Evolutionary conservation across 2,797 vertebrate species (phyloP).

Genomic region (Betta splendens): DNA sequence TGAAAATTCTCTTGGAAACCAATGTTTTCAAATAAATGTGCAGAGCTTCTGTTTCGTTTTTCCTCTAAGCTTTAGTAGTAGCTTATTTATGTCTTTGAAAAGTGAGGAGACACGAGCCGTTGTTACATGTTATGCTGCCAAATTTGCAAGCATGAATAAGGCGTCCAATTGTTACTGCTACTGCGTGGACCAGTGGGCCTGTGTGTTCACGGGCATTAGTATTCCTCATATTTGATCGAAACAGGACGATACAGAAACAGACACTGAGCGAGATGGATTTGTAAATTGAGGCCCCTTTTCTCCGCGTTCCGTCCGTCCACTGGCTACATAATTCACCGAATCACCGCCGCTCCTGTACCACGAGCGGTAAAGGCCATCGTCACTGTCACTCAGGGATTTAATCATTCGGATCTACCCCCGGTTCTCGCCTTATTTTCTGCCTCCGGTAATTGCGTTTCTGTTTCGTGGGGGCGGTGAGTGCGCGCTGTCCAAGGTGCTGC

Average conservation of each 20-base stretch:
- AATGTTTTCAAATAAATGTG: too few species aligned
- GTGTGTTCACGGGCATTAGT: conserved; percentile 8
- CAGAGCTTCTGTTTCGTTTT: too few species aligned
- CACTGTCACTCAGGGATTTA: conserved; percentile 49
- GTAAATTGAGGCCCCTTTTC: conserved; percentile 25
- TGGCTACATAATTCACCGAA: conserved; percentile 21
- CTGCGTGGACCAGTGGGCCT: neutral
- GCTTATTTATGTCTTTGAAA: neutral
- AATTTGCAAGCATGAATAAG: neutral
- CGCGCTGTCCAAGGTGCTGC: conserved; percentile 80
- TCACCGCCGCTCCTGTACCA: conserved; percentile 20
- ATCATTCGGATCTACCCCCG: conserved; percentile 49
- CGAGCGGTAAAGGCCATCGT: conserved; percentile 42
- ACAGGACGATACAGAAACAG: conserved; percentile 7
- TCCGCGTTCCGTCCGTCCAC: neutral
- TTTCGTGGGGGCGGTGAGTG: conserved; percentile 49
- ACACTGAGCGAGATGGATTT: conserved; percentile 11
- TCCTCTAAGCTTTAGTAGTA: neutral
- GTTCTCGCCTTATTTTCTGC: conserved; percentile 52
- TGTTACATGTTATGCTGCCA: neutral
- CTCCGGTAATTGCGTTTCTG: conserved; percentile 64
- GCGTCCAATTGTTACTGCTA: too few species aligned
- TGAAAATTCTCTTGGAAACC: neutral
- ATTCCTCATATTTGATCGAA: neutral
- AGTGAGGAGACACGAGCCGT: too few species aligned